A percentile compares a stretch with the other conserved stretches of the same genome.
Conservation (phyloP, 2,113 vertebrate species). For the Buteo buteo region DNA sequence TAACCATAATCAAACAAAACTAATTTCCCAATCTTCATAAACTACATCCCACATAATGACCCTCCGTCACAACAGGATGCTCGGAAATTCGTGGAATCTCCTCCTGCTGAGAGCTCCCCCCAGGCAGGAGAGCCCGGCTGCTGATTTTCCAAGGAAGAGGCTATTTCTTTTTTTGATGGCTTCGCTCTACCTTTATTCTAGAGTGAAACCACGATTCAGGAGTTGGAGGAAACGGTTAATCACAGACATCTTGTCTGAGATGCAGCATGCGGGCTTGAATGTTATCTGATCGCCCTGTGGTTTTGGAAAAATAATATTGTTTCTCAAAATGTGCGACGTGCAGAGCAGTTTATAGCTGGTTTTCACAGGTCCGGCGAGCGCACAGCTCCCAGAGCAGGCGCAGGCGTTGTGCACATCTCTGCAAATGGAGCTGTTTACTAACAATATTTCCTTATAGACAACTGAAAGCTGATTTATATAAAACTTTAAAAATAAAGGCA, state of each 20-base stretch:
- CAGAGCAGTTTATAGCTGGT: not conserved
- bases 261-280: not conserved
- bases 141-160: not conserved
- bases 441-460: not conserved
- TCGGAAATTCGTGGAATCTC: not conserved
- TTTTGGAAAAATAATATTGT: slow-evolving; percentile 6
- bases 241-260: not conserved
- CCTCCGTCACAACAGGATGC: slow-evolving; percentile 4
- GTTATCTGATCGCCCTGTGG: slow-evolving; percentile 28
- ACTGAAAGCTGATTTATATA: slow-evolving; percentile 54
- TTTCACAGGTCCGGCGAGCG: not conserved
- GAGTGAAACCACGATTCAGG: not conserved
- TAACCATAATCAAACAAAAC: not conserved
- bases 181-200: not conserved
- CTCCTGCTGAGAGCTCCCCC: slow-evolving; percentile 12
- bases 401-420: not conserved
- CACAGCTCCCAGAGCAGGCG: not conserved
- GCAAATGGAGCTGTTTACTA: slow-evolving; percentile 36
- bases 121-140: not conserved
- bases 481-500: slow-evolving; percentile 59
- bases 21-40: not conserved
- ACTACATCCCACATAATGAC: not conserved
- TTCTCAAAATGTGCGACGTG: not conserved
- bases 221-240: not conserved
- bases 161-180: not conserved